Percentiles rank a stretch among this genome's conserved stretches.
Conservation (phyloP, 2,888 invertebrate genomes). For the Zootermopsis nevadensis region DNA sequence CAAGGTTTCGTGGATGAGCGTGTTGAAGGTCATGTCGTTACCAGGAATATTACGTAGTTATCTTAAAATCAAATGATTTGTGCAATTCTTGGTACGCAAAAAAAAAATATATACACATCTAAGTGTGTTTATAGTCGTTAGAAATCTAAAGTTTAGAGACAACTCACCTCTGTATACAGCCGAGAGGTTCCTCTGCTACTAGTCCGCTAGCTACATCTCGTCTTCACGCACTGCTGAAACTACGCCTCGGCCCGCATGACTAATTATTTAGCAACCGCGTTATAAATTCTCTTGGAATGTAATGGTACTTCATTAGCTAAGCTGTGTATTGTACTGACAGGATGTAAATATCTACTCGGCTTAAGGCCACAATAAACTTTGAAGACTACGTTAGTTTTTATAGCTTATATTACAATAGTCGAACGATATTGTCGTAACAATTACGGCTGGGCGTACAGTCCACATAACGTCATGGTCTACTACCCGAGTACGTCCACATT, state of each 20-base stretch:
- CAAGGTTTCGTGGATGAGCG: not conserved
- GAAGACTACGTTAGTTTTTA: not conserved
- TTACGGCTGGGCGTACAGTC: not conserved
- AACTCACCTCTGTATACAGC: slow-evolving; percentile 14
- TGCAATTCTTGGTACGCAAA: not conserved
- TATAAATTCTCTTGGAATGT: slow-evolving; percentile 21
- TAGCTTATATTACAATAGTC: not conserved
- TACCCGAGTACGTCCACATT: not conserved
- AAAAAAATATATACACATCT: not conserved
- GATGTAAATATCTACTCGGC: not conserved
- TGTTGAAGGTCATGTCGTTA: not conserved
- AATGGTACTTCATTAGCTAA: not conserved
- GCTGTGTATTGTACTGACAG: slow-evolving; percentile 17
- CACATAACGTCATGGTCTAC: slow-evolving; percentile 14
- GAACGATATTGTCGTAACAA: slow-evolving; percentile 20
- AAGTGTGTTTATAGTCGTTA: not conserved
- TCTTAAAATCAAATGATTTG: not conserved
- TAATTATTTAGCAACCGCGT: slow-evolving; percentile 26
- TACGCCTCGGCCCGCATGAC: slow-evolving; percentile 21
- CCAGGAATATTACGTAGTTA: not conserved
- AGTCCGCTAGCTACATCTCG: not conserved
- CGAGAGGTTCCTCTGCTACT: not conserved
- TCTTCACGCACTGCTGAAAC: slow-evolving; percentile 26
- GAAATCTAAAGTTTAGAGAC: not conserved
- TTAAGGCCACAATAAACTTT: not conserved